Base-by-base conservation (phyloP, 2,797 vertebrate genomes). In the Buceros bicornis region DNA sequence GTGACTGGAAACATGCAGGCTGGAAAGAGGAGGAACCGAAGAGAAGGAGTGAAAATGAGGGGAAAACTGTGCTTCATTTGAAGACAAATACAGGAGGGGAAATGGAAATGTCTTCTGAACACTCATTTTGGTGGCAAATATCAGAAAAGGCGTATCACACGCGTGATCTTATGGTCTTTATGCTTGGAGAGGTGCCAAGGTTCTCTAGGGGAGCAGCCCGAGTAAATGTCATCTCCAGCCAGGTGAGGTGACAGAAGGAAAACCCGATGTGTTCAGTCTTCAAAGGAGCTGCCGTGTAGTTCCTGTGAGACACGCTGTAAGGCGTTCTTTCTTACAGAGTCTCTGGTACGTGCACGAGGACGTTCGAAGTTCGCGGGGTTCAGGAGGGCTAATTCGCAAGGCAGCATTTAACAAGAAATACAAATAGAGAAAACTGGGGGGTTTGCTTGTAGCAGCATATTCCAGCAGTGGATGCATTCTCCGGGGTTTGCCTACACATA, bases 1-100 rank as follows among this genome's bases (percentile, higher is more conserved):
- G 2, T 0, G 1, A 82, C 45, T 16, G 31, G 18, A 60, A 82
- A 66, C 8, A 20, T 1, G 3, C 6, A 82, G 62, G 7, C 4
- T 73, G 37, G 37, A 58, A 61, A 48, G 28, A 40, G 60, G 31
- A 53, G 4, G 22, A 88, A 85, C 40, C 24, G 0, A 77, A 72
- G 50, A 37, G 50, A 74, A 73, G 2, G 3, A 64, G 29, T 35
- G 25, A 31, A 64, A 94, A 28, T 4, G 2, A 4, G 5, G 3
- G 2, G 1, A 0, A 60, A 35, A 2, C 16, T 5, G 33, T n/a
- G 25, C 18, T 77, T 73, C 57, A 69, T 33, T 62, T 58, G 29
- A 80, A 84, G 42, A 64, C 7, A 80, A 79, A 51, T 43, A 17
- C 13, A n/a, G 35, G 15, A 45, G 80, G 17, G 4, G 22, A 89